Evolutionary conservation across 2,888 invertebrate species (phyloP), one percentile per base, ranked within the genome.

Genomic region (Malachius bipustulatus): DNA sequence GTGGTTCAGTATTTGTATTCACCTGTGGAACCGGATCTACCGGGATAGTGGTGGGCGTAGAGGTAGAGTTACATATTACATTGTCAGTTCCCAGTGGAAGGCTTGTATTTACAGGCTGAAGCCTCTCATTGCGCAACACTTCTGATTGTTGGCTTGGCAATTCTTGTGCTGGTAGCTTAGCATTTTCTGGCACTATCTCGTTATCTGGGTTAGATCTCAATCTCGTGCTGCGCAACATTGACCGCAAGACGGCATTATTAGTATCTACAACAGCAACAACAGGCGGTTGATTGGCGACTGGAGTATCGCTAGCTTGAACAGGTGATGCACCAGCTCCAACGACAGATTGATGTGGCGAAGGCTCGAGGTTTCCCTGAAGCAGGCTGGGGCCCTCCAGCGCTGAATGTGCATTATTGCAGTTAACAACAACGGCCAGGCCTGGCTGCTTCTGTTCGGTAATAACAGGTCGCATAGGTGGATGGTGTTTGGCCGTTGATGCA

Each of bases 281-380:
- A 26, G 27, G 26, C 30, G 36, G 19, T 13, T 30, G 4, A n/a
- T n/a, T n/a, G n/a, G n/a, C n/a, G 27, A 69, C 67, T 13, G 74
- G 73, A 24, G 74, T 73, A 37, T 71, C 70, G 47, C 72, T 72
- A 12, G 73, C 74, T 60, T 74, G 74, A 13, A 73, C 74, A 38
- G 75, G 73, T 27, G 75, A 73, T 43, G 72, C 70, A 8, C 71
- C 70, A 46, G 64, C 37, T n/a, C n/a, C n/a, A n/a, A n/a, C n/a
- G n/a, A n/a, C n/a, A n/a, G n/a, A n/a, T n/a, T n/a, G n/a, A n/a
- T n/a, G n/a, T n/a, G n/a, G n/a, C n/a, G n/a, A n/a, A n/a, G n/a
- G n/a, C n/a, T n/a, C n/a, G n/a, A n/a, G n/a, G n/a, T n/a, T n/a
- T n/a, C n/a, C n/a, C n/a, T n/a, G n/a, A n/a, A n/a, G n/a, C n/a